Evolutionary conservation across 1,140 invertebrate species (phyloP).

Genomic region (Drosophila melanica): DNA sequence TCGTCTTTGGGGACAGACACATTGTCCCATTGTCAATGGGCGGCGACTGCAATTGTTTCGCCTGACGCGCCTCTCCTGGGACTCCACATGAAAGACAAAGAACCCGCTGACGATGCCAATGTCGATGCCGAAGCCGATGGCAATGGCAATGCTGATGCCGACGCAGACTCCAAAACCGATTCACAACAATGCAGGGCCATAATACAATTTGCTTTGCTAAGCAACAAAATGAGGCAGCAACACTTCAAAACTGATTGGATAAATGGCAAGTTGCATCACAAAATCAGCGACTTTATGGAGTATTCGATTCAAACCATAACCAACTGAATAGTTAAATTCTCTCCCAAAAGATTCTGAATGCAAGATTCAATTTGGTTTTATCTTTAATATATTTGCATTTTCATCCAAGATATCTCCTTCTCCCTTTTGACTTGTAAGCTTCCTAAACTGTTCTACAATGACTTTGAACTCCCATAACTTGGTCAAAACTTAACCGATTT

Average conservation of each 20-base stretch:
- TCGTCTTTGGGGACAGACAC: slow-evolving; percentile 29
- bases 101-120: slow-evolving; percentile 21
- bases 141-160: slow-evolving; percentile 1
- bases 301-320: too few species aligned
- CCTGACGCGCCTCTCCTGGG: slow-evolving; percentile 17
- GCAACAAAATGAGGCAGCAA: slow-evolving; percentile 26
- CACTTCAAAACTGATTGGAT: slow-evolving; percentile 4
- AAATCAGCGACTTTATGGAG: slow-evolving; percentile 7
- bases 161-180: slow-evolving; percentile 1
- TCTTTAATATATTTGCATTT: too few species aligned
- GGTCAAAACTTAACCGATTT: too few species aligned
- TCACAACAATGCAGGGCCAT: background rate
- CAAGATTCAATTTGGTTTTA: too few species aligned
- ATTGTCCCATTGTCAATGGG: slow-evolving; percentile 33
- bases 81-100: slow-evolving; percentile 47
- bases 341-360: too few species aligned
- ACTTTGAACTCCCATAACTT: too few species aligned
- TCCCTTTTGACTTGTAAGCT: too few species aligned
- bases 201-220: slow-evolving; percentile 38
- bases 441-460: too few species aligned
- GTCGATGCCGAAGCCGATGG: background rate
- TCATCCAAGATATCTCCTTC: too few species aligned
- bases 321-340: too few species aligned
- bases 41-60: slow-evolving; percentile 3
- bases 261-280: slow-evolving; percentile 4